Conservation (phyloP, 2,113 vertebrate genomes). For the Sander lucioperca region DNA sequence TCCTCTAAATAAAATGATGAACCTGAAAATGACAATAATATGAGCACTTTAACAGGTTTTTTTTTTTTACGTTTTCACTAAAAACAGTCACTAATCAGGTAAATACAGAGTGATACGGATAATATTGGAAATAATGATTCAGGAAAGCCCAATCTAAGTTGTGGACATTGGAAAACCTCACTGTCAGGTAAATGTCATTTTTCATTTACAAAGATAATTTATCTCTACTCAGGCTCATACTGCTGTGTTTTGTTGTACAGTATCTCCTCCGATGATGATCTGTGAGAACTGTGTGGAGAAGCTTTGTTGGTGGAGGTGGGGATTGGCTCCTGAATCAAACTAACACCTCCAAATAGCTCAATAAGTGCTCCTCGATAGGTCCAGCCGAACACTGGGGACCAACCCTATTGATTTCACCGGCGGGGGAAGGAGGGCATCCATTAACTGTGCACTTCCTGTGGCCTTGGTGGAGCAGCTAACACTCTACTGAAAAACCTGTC, state of each 20-base stretch:
- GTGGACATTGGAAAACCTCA: too few species aligned
- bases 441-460: slow-evolving; percentile 69
- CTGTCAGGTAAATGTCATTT: too few species aligned
- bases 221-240: neutral
- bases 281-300: slow-evolving; percentile 4
- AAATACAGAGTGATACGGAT: neutral
- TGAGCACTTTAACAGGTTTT: too few species aligned
- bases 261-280: slow-evolving; percentile 6
- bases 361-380: slow-evolving; percentile 81
- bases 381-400: slow-evolving; percentile 68
- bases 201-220: neutral
- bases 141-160: too few species aligned
- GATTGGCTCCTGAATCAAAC: slow-evolving; percentile 62
- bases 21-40: too few species aligned
- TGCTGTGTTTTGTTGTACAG: slow-evolving; percentile 3
- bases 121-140: neutral
- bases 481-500: slow-evolving; percentile 7
- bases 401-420: slow-evolving; percentile 77
- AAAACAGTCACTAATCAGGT: neutral
- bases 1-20: too few species aligned
- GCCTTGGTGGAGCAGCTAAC: slow-evolving; percentile 24
- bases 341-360: slow-evolving; percentile 77
- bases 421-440: slow-evolving; percentile 58
- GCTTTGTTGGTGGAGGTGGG: slow-evolving; percentile 35
- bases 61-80: neutral